Conservation (phyloP, 2,888 invertebrate genomes). For the Lepidonotus clava region DNA sequence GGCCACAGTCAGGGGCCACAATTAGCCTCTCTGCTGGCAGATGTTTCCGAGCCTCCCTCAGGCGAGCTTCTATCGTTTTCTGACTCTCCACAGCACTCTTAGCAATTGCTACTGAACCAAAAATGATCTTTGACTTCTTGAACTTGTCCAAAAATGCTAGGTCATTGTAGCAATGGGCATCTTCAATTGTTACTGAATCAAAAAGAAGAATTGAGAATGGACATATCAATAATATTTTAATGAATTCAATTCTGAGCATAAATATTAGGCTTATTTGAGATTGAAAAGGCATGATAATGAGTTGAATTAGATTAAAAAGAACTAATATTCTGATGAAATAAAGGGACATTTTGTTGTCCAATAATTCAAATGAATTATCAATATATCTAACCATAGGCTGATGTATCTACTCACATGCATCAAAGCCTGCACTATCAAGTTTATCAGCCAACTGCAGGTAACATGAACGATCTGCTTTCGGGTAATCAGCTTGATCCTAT, state of each 20-base stretch:
- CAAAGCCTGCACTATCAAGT: constrained; percentile 55
- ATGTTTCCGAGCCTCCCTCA: not conserved
- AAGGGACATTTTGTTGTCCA: too few species aligned
- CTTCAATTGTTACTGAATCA: constrained; percentile 61
- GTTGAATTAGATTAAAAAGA: not conserved
- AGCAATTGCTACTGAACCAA: constrained; percentile 64
- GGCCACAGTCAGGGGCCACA: constrained; percentile 49
- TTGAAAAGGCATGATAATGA: not conserved
- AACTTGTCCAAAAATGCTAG: constrained; percentile 54
- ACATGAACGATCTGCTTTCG: constrained; percentile 51
- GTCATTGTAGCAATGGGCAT: constrained; percentile 59
- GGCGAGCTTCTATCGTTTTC: constrained; percentile 59
- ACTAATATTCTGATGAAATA: not conserved
- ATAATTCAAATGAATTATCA: too few species aligned
- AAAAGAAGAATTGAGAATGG: constrained; percentile 35
- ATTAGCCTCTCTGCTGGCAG: constrained; percentile 17
- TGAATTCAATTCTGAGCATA: not conserved
- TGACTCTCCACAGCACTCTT: constrained; percentile 61
- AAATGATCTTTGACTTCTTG: constrained; percentile 61
- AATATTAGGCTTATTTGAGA: not conserved
- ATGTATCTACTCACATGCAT: constrained; percentile 57
- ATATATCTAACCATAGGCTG: too few species aligned
- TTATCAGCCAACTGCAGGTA: constrained; percentile 54
- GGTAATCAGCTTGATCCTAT: constrained; percentile 53
- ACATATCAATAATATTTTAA: too few species aligned